Percentiles rank a stretch among this genome's conserved stretches.
These are phyloP conservation scores for Akabosia matsudoensis DNA, from an alignment of 1,140 invertebrate genomes.

Conservation along the genomic window DNA sequence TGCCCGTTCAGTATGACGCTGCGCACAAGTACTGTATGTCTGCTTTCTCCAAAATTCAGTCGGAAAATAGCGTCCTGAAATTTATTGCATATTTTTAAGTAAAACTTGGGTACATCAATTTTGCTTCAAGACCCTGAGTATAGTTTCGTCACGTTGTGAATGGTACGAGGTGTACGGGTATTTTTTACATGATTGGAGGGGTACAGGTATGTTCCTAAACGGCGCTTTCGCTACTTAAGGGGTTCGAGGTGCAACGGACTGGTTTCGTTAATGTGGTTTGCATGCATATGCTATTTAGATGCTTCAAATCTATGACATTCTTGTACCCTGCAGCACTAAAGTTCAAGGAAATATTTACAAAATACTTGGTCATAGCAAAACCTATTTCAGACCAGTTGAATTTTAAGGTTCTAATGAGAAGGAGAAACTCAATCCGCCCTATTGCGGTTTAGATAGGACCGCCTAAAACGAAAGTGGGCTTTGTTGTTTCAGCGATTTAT, in stretches of 20 bases:
- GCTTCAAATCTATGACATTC: constrained; percentile 34
- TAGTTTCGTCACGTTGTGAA: too few species aligned
- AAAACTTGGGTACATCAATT: too few species aligned
- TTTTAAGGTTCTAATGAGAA: neutral
- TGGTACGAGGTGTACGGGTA: too few species aligned
- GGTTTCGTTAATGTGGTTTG: too few species aligned
- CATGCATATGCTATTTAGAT: constrained; percentile 34
- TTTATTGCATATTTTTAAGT: too few species aligned
- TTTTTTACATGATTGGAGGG: too few species aligned
- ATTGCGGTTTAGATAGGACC: constrained; percentile 14
- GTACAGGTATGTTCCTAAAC: too few species aligned
- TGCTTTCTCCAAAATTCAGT: neutral
- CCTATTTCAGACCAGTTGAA: neutral
- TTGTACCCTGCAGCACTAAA: neutral
- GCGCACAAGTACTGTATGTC: constrained; percentile 30
- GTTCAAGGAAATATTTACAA: neutral
- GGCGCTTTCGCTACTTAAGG: too few species aligned
- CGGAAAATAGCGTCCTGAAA: neutral
- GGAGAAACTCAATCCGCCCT: neutral
- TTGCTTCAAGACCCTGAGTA: too few species aligned
- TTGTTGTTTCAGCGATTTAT: constrained; percentile 22
- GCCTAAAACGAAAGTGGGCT: neutral
- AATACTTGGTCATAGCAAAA: neutral
- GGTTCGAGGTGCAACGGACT: too few species aligned
- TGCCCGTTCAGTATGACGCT: constrained; percentile 14